These are phyloP conservation scores for Ochropacha duplaris DNA, from an alignment of 2,888 invertebrate genomes.

Conservation along the genomic window DNA sequence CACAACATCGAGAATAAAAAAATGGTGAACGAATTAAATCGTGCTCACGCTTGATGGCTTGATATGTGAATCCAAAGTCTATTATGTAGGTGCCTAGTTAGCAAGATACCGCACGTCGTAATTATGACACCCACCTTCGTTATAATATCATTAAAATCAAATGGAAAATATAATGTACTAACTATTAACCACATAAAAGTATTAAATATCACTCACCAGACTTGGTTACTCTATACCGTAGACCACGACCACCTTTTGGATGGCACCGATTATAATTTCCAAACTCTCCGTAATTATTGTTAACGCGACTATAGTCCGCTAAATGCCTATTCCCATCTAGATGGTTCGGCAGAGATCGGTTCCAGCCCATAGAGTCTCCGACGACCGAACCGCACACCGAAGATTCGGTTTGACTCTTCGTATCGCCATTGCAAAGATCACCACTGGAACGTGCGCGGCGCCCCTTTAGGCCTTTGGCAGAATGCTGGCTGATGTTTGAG, in stretches of 20 bases:
- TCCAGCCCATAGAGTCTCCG: slow-evolving; percentile 80
- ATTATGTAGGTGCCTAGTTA: not conserved
- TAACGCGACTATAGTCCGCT: slow-evolving; percentile 81
- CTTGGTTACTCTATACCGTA: slow-evolving; percentile 74
- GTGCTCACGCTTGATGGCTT: no score
- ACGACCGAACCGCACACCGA: slow-evolving; percentile 79
- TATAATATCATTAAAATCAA: not conserved
- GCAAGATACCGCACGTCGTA: not conserved
- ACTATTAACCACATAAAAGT: not conserved
- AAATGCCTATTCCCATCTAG: slow-evolving; percentile 84
- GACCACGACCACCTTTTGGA: slow-evolving; percentile 72
- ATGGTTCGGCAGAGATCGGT: slow-evolving; percentile 86
- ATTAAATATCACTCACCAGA: slow-evolving; percentile 60
- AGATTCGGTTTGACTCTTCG: slow-evolving; percentile 74
- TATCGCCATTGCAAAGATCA: slow-evolving; percentile 87
- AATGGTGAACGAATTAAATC: no score
- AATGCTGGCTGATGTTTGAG: slow-evolving; percentile 90
- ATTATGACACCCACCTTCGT: not conserved
- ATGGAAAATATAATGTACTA: no score
- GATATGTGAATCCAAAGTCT: not conserved
- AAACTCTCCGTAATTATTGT: slow-evolving; percentile 81
- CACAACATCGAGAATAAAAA: no score
- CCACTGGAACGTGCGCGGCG: slow-evolving; percentile 89
- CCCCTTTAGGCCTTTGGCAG: slow-evolving; percentile 87
- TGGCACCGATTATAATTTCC: slow-evolving; percentile 72